Evolutionary conservation across 2,797 vertebrate genomes (phyloP), one percentile per base, ranked within the genome.

Genomic region (Myoxocephalus aenaeus): DNA sequence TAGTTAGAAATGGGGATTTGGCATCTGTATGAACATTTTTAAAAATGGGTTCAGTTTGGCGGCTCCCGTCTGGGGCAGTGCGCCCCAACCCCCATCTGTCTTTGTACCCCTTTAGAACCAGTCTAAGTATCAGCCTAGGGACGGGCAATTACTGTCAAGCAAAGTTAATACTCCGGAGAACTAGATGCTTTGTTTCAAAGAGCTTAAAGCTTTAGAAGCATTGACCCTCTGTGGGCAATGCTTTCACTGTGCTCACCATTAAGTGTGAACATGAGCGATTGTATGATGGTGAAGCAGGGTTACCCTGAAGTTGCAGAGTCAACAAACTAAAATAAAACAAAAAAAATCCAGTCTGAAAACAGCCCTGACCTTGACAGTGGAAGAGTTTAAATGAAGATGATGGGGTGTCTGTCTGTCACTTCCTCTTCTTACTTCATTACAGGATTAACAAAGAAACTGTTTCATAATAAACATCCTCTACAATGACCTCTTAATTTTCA

Each of bases 141-240:
- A 76, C 71, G 75, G 25, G 75, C 81, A 89, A 92, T 94, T 89
- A 92, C 85, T 81, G 69, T 77, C 84, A 59, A 64, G 65, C 63
- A 80, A 81, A 82, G 81, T 74, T 73, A 81, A 82, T 76, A 67
- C 74, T 65, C 73, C 70, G 57, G 53, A 72, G 68, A 80, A 73
- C 29, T 29, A 25, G 14, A 32, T 75, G 61, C 53, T 81, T 77
- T 80, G 75, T 78, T 87, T 87, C 51, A 69, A 79, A 82, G 75
- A 76, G 51, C 62, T 54, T 73, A 73, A 74, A 73, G 68, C 61
- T 86, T 83, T 73, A 57, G 46, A 82, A 62, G 58, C 56, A 10
- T 53, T 72, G 79, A 54, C 67, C 71, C 59, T 61, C 67, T 51
- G 62, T 51, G 58, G 22, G 77, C 67, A 69, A 13, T 54, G 65